Percentiles rank a stretch among this genome's conserved stretches.
Evolutionary conservation across 1,140 invertebrate species (phyloP).

Genomic region (Leptopilina boulardi): DNA sequence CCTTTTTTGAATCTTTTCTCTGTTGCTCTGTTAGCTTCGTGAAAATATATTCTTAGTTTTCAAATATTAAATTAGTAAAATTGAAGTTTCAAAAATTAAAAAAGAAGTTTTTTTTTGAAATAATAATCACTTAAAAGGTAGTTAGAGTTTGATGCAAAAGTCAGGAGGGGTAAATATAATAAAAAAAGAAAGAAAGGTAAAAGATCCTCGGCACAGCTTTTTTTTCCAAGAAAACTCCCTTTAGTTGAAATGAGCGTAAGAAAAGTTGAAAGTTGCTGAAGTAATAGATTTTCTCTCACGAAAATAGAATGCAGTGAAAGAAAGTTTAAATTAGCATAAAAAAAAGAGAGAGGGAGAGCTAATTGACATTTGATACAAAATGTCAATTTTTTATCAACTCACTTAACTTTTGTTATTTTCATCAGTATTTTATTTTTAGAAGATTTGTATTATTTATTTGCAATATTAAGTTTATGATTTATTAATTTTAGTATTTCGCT

Average conservation of each 20-base stretch:
- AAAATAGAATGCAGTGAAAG: not conserved
- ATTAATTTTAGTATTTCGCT: no score
- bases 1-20: no score
- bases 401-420: no score
- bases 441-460: no score
- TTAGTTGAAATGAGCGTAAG: slow-evolving; percentile 15
- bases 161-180: not conserved
- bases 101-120: not conserved
- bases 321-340: slow-evolving; percentile 18
- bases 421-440: no score
- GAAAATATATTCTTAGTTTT: no score
- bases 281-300: slow-evolving; percentile 17
- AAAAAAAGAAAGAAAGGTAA: no score
- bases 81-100: no score
- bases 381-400: not conserved
- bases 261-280: slow-evolving; percentile 8
- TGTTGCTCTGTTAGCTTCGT: no score
- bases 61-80: no score
- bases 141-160: not conserved
- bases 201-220: not conserved
- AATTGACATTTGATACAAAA: slow-evolving; percentile 4
- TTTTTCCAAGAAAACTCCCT: not conserved
- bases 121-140: not conserved
- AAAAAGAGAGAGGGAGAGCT: no score
- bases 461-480: no score